Evolutionary conservation across 2,888 invertebrate species (phyloP).

Genomic region (Campoplex nolae): DNA sequence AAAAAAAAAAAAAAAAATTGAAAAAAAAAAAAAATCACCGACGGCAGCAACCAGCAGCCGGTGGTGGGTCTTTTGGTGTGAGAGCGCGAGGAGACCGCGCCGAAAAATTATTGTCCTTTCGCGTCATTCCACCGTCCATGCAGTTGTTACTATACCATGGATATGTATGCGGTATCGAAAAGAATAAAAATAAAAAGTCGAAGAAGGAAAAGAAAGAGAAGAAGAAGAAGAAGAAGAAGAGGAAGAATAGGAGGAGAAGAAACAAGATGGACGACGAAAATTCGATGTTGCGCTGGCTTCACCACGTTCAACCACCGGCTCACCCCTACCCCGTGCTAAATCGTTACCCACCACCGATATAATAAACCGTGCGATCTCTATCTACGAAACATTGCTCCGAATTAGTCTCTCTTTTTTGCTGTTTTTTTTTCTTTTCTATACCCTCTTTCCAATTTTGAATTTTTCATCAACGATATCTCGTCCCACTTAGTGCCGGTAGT

Average conservation of each 20-base stretch:
- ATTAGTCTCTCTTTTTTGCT: neutral
- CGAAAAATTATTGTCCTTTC: slow-evolving; percentile 80
- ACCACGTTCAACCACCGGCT: slow-evolving; percentile 36
- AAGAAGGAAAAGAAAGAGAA: no score
- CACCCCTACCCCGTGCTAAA: slow-evolving; percentile 7
- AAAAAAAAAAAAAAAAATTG: no score
- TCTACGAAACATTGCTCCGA: slow-evolving; percentile 7
- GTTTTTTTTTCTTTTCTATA: neutral
- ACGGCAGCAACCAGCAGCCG: slow-evolving; percentile 74
- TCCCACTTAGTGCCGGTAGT: no score
- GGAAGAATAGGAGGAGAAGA: neutral
- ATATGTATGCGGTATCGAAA: slow-evolving; percentile 18
- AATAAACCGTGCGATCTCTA: neutral
- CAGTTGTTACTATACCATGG: neutral
- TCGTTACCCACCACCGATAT: neutral
- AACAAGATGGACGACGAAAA: slow-evolving; percentile 33
- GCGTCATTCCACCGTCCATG: slow-evolving; percentile 33
- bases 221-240: no score
- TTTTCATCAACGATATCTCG: no score
- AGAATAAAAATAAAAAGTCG: neutral
- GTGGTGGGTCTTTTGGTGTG: slow-evolving; percentile 80
- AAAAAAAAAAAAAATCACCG: slow-evolving; percentile 75
- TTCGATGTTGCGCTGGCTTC: slow-evolving; percentile 23
- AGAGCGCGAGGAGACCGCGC: slow-evolving; percentile 71
- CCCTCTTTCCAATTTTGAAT: no score